Conservation (phyloP, 2,113 vertebrate genomes). For the Oncorhynchus tshawytscha region DNA sequence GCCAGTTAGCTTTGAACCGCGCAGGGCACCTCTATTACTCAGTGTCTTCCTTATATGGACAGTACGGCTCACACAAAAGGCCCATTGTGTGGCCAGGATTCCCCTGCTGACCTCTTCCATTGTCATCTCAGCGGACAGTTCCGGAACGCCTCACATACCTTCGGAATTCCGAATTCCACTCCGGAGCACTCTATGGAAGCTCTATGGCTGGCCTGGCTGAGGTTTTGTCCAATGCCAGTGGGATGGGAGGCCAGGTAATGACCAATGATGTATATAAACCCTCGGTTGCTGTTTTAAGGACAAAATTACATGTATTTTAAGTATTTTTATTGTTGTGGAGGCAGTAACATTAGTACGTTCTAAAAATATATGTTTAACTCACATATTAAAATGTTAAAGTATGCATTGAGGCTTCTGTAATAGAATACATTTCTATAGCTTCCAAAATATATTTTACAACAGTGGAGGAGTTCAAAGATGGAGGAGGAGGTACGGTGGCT, state of each 20-base stretch:
- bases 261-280: background rate
- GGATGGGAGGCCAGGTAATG: background rate
- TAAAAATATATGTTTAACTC: too few relatives aligned
- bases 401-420: too few relatives aligned
- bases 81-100: conserved; percentile 32
- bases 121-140: conserved; percentile 26
- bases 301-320: too few relatives aligned
- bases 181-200: conserved; percentile 18
- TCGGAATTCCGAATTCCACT: conserved; percentile 43
- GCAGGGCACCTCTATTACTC: background rate
- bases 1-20: background rate
- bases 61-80: conserved; percentile 26
- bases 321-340: too few relatives aligned
- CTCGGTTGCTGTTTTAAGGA: too few relatives aligned
- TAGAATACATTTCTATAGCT: too few relatives aligned
- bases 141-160: conserved; percentile 34
- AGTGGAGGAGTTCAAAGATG: too few relatives aligned
- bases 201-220: conserved; percentile 4
- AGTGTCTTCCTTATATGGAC: background rate
- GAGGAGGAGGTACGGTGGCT: too few relatives aligned
- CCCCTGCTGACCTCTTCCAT: conserved; percentile 37
- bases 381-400: too few relatives aligned
- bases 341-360: too few relatives aligned
- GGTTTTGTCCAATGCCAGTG: background rate
- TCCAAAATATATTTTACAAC: too few relatives aligned